Percentiles rank a stretch among this genome's conserved stretches.
Evolutionary conservation across 1,140 invertebrate species (phyloP).

Genomic region (Brachionus rotundiformis): DNA sequence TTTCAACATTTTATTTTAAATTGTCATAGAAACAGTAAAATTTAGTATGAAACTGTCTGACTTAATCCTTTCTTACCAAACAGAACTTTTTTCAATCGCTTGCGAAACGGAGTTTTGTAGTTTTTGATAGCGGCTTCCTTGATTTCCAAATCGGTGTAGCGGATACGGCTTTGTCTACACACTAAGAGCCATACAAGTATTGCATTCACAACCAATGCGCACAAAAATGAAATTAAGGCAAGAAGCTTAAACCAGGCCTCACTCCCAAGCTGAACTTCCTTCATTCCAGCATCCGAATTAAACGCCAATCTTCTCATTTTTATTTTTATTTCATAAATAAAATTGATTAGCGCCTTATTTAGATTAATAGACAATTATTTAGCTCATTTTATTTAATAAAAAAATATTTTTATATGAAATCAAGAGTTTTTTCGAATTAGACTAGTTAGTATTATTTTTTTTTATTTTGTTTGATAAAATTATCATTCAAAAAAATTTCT

Average conservation of each 20-base stretch:
- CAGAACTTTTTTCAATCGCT: not conserved
- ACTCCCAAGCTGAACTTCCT: constrained; percentile 20
- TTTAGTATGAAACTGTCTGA: not conserved
- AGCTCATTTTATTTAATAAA: too few relatives aligned
- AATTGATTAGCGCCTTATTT: not conserved
- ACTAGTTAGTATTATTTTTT: too few relatives aligned
- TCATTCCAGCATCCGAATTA: not conserved
- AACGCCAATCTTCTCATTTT: not conserved
- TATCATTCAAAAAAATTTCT: too few relatives aligned
- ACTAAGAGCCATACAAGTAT: constrained; percentile 9
- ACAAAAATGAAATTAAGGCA: constrained; percentile 23
- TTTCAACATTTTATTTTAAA: constrained; percentile 6
- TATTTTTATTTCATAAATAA: not conserved
- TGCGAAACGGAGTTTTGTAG: constrained; percentile 3
- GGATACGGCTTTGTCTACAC: constrained; percentile 1
- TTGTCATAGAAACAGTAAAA: constrained; percentile 2
- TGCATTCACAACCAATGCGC: constrained; percentile 2
- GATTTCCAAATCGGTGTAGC: not conserved
- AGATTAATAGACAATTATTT: too few relatives aligned
- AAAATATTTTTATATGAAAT: too few relatives aligned
- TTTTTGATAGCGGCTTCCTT: constrained; percentile 11
- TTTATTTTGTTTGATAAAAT: too few relatives aligned
- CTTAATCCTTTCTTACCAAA: not conserved
- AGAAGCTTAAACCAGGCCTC: constrained; percentile 32
- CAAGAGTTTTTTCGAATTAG: too few relatives aligned